Percentiles rank a stretch among this genome's conserved stretches.
Conservation (phyloP, 2,797 vertebrate species). For the Enteromius trimaculatus region DNA sequence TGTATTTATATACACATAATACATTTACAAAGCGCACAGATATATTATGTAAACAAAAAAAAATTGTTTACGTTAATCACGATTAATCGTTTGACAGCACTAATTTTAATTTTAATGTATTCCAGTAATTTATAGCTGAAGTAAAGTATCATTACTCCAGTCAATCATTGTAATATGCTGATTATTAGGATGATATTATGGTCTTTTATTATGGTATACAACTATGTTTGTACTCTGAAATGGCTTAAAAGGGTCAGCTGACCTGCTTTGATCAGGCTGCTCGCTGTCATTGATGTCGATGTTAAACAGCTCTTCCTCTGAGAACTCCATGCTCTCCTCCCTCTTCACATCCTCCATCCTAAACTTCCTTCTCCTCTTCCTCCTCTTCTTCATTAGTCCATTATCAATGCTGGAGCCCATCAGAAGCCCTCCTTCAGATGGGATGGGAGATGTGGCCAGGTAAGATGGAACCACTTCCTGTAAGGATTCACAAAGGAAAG, state of each 20-base stretch:
- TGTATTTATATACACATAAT: too few relatives aligned
- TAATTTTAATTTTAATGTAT: not conserved
- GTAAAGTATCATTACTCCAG: not conserved
- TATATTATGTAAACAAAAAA: too few relatives aligned
- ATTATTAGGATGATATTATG: not conserved
- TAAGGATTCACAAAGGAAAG: constrained; percentile 1
- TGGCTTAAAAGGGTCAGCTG: constrained; percentile 35
- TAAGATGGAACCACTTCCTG: constrained; percentile 89
- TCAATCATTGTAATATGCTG: not conserved
- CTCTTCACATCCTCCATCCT: constrained; percentile 85
- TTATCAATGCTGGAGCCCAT: constrained; percentile 77
- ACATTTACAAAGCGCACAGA: too few relatives aligned
- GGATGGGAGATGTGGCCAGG: constrained; percentile 92
- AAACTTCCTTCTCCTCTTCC: constrained; percentile 90
- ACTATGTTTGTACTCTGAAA: not conserved
- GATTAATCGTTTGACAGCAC: too few relatives aligned
- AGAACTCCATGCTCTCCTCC: constrained; percentile 84
- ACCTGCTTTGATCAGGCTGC: constrained; percentile 72
- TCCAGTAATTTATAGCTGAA: not conserved
- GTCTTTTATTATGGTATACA: not conserved
- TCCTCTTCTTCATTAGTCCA: constrained; percentile 84
- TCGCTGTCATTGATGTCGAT: constrained; percentile 94
- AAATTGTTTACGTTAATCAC: too few relatives aligned
- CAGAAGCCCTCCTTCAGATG: constrained; percentile 78
- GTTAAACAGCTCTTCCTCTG: constrained; percentile 90